Base-by-base conservation (phyloP, 2,113 vertebrate species). In the Gnathonemus echidnorhynchus region DNA sequence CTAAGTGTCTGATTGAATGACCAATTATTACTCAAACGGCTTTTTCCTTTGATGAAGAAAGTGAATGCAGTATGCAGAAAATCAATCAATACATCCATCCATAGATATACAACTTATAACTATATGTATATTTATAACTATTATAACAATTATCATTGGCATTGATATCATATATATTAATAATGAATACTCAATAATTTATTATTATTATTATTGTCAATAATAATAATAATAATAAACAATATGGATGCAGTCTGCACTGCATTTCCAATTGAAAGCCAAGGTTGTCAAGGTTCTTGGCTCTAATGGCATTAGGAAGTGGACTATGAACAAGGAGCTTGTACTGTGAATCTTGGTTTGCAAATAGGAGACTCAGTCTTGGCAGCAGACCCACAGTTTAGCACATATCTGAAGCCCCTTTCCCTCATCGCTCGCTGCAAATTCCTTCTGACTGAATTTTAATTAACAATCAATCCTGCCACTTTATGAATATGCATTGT, bases 401-500 rank as follows among this genome's bases (percentile, higher is more conserved):
- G 45, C 77, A 70, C 49, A 80, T 70, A 89, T 92, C 89, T 88
- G 89, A 90, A 92, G 56, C 46, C 90, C 77, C 87, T 89, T 87
- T 90, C 90, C 42, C 90, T 84, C 48, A 48, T 88, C 89, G 70
- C 87, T 27, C 45, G 31, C 45, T 66, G 45, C 91, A 92, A 92
- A 94, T 93, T 92, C 48, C 83, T 91, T 86, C 52, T 89, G 90
- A 93, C 88, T 90, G 90, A 91, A 92, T 91, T 90, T 90, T 91
- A 93, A 93, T 92, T 91, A 94, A 92, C 90, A 92, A 93, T 92
- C 89, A 89, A 89, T 90, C 90, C 90, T 88, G 45, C 83, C 77
- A 80, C 31, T 15, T 17, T 91, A 90, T 92, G 83, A 92, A 92
- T 94, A 91, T 92, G 90, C 86, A 92, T 92, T 92, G 62, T 87